Evolutionary conservation across 1,140 invertebrate genomes (phyloP), one percentile per base, ranked within the genome.

Genomic region (Cydia splendana): DNA sequence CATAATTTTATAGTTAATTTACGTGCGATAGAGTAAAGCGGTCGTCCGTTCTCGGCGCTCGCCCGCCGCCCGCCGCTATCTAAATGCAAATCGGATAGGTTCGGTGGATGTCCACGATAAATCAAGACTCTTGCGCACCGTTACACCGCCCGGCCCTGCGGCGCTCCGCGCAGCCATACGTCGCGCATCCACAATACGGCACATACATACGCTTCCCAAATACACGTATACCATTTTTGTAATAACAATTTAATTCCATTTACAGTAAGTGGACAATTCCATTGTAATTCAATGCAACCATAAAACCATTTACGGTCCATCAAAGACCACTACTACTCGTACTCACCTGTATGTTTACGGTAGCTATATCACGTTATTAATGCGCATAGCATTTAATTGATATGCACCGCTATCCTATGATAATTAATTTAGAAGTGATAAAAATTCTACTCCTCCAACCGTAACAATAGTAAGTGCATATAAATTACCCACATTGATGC

Each of bases 71-170:
- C 65, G 75, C 80, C 78, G 85, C 88, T 91, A 91, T 92, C 91
- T 92, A 92, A 91, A 92, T 92, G 91, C 91, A 91, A 92, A 92
- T 92, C 88, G 86, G 86, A 90, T 90, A 88, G 88, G 87, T 89
- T 89, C 87, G 82, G 84, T 90, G 85, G 87, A 88, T 89, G 87
- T 89, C 85, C 85, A 85, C 86, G 82, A 92, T 91, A 90, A 93
- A 91, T 93, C 87, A 91, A 85, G 80, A 79, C 74, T 82, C 77
- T 76, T 78, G 76, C 74, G 80, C 79, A 85, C 89, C 89, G 88
- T 91, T 91, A 91, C 79, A 62, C 71, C 79, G 81, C 77, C 75
- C 80, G 80, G 80, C 79, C 80, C 80, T 76, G 79, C 45, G 81
- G 80, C 79, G 65, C 62, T 7, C 6, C 65, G 67, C 75, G 76